These are phyloP conservation scores for Barypeithes pellucidus DNA, from an alignment of 2,888 invertebrate genomes.

Conservation along the genomic window DNA sequence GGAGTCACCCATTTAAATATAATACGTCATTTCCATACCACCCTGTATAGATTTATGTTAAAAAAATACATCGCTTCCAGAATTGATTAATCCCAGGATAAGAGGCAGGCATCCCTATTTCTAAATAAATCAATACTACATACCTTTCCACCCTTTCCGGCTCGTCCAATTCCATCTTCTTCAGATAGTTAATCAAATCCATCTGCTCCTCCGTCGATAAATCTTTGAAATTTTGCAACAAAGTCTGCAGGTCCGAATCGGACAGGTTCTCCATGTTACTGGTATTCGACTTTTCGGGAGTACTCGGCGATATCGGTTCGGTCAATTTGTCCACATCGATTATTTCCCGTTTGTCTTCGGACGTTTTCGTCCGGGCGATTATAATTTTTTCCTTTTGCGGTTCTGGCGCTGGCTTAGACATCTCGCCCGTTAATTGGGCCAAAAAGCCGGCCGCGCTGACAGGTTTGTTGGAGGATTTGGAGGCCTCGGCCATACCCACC, in stretches of 20 bases:
- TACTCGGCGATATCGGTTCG: constrained; percentile 58
- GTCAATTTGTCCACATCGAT: constrained; percentile 54
- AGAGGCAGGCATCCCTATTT: no score
- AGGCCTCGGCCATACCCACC: constrained; percentile 80
- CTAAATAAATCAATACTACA: neutral
- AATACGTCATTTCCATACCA: no score
- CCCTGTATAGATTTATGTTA: no score
- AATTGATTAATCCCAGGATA: no score
- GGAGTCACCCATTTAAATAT: no score
- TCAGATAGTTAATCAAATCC: constrained; percentile 85
- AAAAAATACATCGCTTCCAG: no score
- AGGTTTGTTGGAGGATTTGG: constrained; percentile 72
- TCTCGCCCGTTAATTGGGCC: constrained; percentile 61
- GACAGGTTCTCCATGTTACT: constrained; percentile 81
- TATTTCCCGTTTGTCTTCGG: constrained; percentile 24
- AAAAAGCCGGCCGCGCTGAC: constrained; percentile 73
- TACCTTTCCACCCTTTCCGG: constrained; percentile 83
- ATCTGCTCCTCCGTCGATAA: constrained; percentile 87
- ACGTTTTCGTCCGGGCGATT: constrained; percentile 31
- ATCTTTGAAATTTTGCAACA: constrained; percentile 87
- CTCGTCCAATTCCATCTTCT: constrained; percentile 85
- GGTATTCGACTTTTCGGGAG: constrained; percentile 52
- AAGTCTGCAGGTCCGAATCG: constrained; percentile 85
- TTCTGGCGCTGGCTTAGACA: constrained; percentile 3
- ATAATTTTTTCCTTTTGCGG: constrained; percentile 43